Evolutionary conservation across 2,113 vertebrate genomes (phyloP), one percentile per base, ranked within the genome.

Genomic region (Delphinapterus leucas): DNA sequence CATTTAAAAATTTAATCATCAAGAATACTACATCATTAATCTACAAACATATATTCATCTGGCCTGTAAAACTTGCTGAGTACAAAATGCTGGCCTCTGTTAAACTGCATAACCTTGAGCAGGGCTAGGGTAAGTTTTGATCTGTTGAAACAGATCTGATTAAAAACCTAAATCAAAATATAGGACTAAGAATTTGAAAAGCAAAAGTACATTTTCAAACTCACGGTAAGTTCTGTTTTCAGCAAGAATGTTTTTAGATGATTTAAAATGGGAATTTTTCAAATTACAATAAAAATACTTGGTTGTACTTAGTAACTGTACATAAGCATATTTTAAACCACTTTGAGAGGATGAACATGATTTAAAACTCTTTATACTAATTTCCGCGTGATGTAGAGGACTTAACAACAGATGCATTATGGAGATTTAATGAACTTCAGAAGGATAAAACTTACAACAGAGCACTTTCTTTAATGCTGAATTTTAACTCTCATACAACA

Each of bases 361-460:
- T 98, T 65, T 96, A 93, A 96, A 97, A 94, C 36, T 73, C 74
- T 97, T 88, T 89, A 93, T 71, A 96, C 83, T 97, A 96, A 98
- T 97, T 98, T 96, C 76, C 97, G 44, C 63, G 77, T 96, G 82
- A 95, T 93, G 67, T 96, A 96, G 44, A 88, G 41, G 92, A 95
- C 95, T 90, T 97, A 79, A 79, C 31, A 97, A 97, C 93, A 96
- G 90, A 97, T 92, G 73, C 65, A 96, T 96, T 97, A 96, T 93
- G 84, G 41, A 98, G 67, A 97, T 95, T 98, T 96, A 95, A 95
- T 97, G 88, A 98, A 97, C 58, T 97, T 97, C 86, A 97, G 71
- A 87, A 93, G 65, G 76, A 93, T 97, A 84, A 98, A 98, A 96
- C 67, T 94, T 83, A 88, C 3, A 83, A 79, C 17, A 89, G 38